Conservation (phyloP, 2,888 invertebrate species). For the Eurytoma adleriae region DNA sequence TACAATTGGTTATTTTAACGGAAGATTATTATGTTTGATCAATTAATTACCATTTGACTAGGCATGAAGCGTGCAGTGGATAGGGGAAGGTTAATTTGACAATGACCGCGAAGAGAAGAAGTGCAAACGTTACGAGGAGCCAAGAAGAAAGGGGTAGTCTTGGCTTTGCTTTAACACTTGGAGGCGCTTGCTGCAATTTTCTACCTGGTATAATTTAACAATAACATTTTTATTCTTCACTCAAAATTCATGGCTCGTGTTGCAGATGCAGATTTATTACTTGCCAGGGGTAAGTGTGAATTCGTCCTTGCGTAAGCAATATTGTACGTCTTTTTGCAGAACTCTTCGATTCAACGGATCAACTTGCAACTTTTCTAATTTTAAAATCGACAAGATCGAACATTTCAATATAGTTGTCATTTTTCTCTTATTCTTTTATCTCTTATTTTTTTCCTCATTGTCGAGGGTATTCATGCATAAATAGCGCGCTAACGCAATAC, state of each 20-base stretch:
- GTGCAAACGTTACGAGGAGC: not conserved
- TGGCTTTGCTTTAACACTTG: not conserved
- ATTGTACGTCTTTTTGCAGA: constrained; percentile 8
- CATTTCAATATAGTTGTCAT: constrained; percentile 31
- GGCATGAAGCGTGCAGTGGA: constrained; percentile 66
- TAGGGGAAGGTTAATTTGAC: constrained; percentile 62
- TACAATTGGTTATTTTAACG: too few species aligned
- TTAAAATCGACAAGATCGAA: constrained; percentile 30
- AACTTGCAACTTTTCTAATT: constrained; percentile 26
- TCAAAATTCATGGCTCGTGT: not conserved
- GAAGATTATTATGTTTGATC: not conserved
- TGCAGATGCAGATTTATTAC: not conserved
- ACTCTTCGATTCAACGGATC: not conserved
- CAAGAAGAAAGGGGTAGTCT: not conserved
- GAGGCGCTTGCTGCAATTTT: not conserved
- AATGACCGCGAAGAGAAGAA: not conserved
- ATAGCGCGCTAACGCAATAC: not conserved
- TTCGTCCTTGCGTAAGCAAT: not conserved
- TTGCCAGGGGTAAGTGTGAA: constrained; percentile 23
- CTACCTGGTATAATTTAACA: not conserved
- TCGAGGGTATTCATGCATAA: not conserved
- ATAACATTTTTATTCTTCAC: not conserved
- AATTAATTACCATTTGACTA: constrained; percentile 63
- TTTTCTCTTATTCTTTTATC: not conserved
- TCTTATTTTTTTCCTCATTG: not conserved